These are phyloP conservation scores for Anser brachyrhynchus DNA, from an alignment of 2,113 vertebrate species.

Conservation along the genomic window DNA sequence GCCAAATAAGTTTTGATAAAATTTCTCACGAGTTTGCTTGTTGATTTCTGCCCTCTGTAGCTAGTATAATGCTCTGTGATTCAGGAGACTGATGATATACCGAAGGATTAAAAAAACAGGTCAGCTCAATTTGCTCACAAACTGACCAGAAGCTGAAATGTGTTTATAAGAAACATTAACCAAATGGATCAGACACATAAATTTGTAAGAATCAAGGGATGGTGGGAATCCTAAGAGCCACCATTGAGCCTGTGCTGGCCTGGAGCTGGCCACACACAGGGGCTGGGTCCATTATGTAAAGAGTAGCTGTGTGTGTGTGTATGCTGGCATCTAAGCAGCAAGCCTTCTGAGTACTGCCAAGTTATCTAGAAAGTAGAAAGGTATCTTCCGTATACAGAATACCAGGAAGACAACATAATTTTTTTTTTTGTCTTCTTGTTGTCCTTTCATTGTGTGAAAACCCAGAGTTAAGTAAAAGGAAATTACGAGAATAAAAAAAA, in stretches of 20 bases:
- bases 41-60: neutral
- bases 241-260: accelerated
- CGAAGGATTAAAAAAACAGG: neutral
- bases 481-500: neutral
- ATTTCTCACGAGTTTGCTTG: neutral
- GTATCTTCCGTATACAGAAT: neutral
- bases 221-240: neutral
- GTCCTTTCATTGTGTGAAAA: neutral
- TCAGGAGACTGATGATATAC: neutral
- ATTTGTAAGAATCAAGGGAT: neutral
- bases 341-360: neutral
- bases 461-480: neutral
- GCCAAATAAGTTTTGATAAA: neutral
- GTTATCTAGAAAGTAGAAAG: neutral
- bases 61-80: neutral
- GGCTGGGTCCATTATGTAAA: neutral
- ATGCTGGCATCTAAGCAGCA: neutral
- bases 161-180: neutral
- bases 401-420: neutral
- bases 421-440: neutral
- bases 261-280: neutral
- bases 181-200: neutral
- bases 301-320: neutral
- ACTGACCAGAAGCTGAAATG: neutral
- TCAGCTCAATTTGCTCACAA: neutral